Conservation (phyloP, 2,888 invertebrate genomes). For the Tiliacea aurago region DNA sequence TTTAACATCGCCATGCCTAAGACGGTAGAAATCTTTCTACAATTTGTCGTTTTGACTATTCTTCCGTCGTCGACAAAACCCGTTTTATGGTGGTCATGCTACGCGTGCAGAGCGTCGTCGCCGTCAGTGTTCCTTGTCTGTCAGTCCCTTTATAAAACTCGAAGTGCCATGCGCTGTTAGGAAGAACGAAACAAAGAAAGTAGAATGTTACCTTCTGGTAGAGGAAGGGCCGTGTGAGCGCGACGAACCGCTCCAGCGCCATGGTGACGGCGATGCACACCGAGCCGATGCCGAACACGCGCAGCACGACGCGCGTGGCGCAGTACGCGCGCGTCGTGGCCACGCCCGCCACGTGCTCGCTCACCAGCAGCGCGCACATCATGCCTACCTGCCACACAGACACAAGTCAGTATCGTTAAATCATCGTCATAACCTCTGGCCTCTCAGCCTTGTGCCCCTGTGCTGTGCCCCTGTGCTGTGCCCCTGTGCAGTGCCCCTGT, state of each 20-base stretch:
- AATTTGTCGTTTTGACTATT: too few relatives aligned
- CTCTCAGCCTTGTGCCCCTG: not conserved
- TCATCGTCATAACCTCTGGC: not conserved
- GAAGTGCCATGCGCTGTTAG: not conserved
- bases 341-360: slow-evolving; percentile 81
- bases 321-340: slow-evolving; percentile 89
- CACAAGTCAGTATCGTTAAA: not conserved
- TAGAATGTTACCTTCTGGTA: slow-evolving; percentile 94
- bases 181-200: not conserved
- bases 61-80: too few relatives aligned
- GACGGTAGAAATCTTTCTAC: too few relatives aligned
- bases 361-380: slow-evolving; percentile 92
- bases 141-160: not conserved
- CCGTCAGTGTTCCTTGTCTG: not conserved
- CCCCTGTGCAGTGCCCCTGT: too few relatives aligned
- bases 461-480: too few relatives aligned
- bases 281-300: slow-evolving; percentile 96
- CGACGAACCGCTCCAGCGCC: slow-evolving; percentile 96
- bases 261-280: slow-evolving; percentile 97
- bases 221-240: slow-evolving; percentile 95
- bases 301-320: slow-evolving; percentile 93
- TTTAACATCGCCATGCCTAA: too few relatives aligned
- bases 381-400: slow-evolving; percentile 91
- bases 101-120: not conserved
- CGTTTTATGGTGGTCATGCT: too few relatives aligned